Evolutionary conservation across 2,888 invertebrate genomes (phyloP).

Genomic region (Trilocha varians): DNA sequence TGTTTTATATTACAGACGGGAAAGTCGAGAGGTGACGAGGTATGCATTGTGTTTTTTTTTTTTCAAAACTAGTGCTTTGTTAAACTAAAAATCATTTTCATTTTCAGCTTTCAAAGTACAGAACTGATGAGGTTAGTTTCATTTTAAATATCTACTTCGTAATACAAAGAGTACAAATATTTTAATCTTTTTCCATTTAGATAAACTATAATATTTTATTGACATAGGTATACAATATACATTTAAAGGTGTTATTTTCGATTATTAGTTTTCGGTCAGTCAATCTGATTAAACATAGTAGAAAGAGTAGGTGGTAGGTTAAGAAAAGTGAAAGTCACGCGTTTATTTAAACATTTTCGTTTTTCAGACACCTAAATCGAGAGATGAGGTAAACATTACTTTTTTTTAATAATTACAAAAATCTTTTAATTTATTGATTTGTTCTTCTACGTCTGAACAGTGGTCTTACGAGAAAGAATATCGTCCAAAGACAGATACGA

Average conservation of each 20-base stretch:
- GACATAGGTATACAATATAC: no score
- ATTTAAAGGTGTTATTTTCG: no score
- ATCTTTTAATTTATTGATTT: constrained; percentile 1
- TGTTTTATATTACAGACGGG: constrained; percentile 36
- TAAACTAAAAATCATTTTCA: constrained; percentile 1
- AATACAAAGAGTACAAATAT: no score
- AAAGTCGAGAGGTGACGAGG: constrained; percentile 49
- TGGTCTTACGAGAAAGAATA: constrained; percentile 23
- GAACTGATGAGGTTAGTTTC: constrained; percentile 22
- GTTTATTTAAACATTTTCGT: constrained; percentile 1
- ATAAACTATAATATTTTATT: no score
- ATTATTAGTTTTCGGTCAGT: no score
- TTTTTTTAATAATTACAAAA: background rate
- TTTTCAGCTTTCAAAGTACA: constrained; percentile 26
- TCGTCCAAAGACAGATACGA: constrained; percentile 21
- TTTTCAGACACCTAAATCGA: constrained; percentile 40
- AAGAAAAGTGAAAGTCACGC: background rate
- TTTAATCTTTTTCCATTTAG: constrained; percentile 3
- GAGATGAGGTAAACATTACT: constrained; percentile 14
- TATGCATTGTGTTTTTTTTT: constrained; percentile 11
- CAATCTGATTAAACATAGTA: no score
- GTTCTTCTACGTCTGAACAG: constrained; percentile 14
- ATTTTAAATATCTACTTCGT: background rate
- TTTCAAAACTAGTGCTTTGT: background rate
- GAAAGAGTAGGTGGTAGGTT: background rate